Evolutionary conservation across 2,888 invertebrate species (phyloP).

Genomic region (Campopleginae sp.): DNA sequence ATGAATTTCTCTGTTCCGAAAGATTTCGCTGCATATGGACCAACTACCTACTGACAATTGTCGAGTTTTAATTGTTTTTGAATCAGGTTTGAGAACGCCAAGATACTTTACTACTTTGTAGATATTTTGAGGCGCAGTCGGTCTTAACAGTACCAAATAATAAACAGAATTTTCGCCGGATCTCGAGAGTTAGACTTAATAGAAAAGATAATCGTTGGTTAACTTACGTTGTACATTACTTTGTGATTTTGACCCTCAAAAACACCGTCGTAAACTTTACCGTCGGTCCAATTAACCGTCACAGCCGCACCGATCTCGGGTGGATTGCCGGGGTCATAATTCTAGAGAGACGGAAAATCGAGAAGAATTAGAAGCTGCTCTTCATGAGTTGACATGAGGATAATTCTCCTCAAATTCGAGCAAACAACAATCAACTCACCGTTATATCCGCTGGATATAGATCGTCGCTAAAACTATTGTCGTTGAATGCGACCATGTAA

Average conservation of each 20-base stretch:
- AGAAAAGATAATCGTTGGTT: background rate
- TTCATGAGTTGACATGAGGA: background rate
- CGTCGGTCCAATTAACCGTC: slow-evolving; percentile 86
- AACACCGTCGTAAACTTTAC: slow-evolving; percentile 83
- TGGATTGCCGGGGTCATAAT: slow-evolving; percentile 77
- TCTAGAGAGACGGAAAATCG: slow-evolving; percentile 68
- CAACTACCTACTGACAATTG: too few relatives aligned
- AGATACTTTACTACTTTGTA: too few relatives aligned
- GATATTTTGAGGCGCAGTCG: too few relatives aligned
- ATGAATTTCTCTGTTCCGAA: too few relatives aligned
- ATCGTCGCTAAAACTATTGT: slow-evolving; percentile 87
- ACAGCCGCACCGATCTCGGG: slow-evolving; percentile 85
- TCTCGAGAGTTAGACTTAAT: background rate
- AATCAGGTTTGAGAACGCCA: too few relatives aligned
- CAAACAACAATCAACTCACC: slow-evolving; percentile 78
- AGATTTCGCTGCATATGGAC: too few relatives aligned
- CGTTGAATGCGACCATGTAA: slow-evolving; percentile 87
- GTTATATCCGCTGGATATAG: slow-evolving; percentile 86
- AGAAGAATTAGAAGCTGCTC: background rate
- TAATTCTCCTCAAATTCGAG: background rate
- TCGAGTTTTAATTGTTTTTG: too few relatives aligned
- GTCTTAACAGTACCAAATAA: too few relatives aligned
- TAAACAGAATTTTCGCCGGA: background rate
- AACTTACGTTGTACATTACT: slow-evolving; percentile 82
- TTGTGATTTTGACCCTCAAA: slow-evolving; percentile 84